Evolutionary conservation across 2,797 vertebrate genomes (phyloP).

Genomic region (Ptychobarbus kaznakovi): DNA sequence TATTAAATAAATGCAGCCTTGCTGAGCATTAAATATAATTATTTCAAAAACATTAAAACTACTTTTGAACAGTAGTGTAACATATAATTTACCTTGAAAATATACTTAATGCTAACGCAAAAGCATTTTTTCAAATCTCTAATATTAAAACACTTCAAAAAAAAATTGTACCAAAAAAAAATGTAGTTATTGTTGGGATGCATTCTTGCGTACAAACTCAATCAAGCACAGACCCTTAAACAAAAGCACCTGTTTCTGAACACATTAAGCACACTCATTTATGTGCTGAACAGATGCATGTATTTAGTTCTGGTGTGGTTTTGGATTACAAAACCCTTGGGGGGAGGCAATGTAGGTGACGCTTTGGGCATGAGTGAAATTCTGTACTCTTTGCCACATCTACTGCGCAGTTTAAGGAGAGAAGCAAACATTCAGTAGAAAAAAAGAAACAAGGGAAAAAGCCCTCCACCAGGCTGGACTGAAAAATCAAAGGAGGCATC

Average conservation of each 20-base stretch:
- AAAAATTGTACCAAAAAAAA: too few relatives aligned
- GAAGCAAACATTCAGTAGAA: conserved; percentile 53
- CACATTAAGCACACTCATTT: too few relatives aligned
- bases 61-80: neutral
- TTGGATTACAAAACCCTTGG: conserved; percentile 42
- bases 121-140: too few relatives aligned
- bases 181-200: too few relatives aligned
- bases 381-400: conserved; percentile 39
- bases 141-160: too few relatives aligned
- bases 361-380: conserved; percentile 48
- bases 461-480: conserved; percentile 48
- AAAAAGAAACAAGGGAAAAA: conserved; percentile 43
- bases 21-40: neutral
- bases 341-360: conserved; percentile 50
- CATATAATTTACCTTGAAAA: too few relatives aligned
- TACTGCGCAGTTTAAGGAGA: conserved; percentile 55
- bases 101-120: too few relatives aligned
- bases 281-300: too few relatives aligned
- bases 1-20: neutral
- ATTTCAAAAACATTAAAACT: neutral
- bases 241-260: conserved; percentile 20
- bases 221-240: conserved; percentile 15
- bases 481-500: conserved; percentile 60
- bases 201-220: neutral
- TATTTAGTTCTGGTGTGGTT: conserved; percentile 11